A percentile compares a stretch with the other conserved stretches of the same genome.
These are phyloP conservation scores for Thera britannica DNA, from an alignment of 2,888 invertebrate genomes.

Conservation along the genomic window DNA sequence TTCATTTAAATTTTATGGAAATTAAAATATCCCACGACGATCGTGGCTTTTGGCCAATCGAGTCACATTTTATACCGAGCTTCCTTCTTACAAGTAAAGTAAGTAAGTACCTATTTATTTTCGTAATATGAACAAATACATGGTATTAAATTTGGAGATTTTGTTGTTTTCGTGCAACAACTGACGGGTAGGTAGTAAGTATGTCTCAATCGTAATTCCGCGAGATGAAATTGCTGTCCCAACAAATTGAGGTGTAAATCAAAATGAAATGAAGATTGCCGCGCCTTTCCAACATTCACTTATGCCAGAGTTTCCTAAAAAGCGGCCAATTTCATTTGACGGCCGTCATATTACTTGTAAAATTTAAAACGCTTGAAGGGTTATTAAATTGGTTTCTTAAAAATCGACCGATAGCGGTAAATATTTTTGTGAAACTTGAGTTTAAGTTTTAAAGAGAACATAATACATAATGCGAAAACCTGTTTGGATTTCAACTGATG, in stretches of 20 bases:
- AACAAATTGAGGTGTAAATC: conserved; percentile 57
- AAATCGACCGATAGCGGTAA: too few species aligned
- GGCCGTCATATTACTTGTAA: background rate
- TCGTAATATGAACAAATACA: conserved; percentile 57
- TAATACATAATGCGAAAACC: conserved; percentile 10
- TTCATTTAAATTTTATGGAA: too few species aligned
- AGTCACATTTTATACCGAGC: background rate
- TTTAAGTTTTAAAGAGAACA: background rate
- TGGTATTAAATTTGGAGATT: conserved; percentile 61
- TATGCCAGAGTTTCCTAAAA: background rate
- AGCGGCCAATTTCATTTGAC: background rate
- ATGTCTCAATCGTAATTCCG: conserved; percentile 71
- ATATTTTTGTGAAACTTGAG: background rate
- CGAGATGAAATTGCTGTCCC: conserved; percentile 59
- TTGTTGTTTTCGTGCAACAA: conserved; percentile 54
- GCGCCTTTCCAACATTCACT: conserved; percentile 54
- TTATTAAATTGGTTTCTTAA: too few species aligned
- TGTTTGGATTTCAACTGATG: conserved; percentile 21
- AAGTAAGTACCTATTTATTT: background rate
- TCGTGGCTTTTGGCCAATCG: too few species aligned
- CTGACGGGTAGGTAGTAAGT: conserved; percentile 48
- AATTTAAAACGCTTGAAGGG: background rate
- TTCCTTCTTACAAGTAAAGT: conserved; percentile 5
- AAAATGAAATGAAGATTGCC: conserved; percentile 42
- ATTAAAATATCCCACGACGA: too few species aligned